These are phyloP conservation scores for Scarus forsteni DNA, from an alignment of 2,797 vertebrate genomes.

Conservation along the genomic window DNA sequence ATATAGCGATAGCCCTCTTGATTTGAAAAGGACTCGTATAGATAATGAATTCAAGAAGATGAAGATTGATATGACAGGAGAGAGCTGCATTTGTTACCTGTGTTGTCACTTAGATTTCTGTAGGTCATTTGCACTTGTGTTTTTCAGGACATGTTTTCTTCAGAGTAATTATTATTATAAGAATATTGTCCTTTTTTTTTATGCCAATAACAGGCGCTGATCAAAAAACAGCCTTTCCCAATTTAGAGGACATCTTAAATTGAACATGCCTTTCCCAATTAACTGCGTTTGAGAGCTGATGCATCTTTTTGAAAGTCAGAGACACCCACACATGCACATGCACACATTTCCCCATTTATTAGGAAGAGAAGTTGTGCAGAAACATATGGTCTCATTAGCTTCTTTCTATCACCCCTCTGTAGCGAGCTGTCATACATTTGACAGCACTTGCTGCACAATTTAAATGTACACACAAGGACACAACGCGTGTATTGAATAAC, in stretches of 20 bases:
- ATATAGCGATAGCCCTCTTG: too few species aligned
- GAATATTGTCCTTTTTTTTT: too few species aligned
- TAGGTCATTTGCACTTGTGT: too few species aligned
- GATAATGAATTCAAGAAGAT: too few species aligned
- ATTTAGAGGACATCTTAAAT: not conserved
- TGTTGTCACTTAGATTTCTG: too few species aligned
- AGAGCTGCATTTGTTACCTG: too few species aligned
- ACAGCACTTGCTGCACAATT: slow-evolving; percentile 29
- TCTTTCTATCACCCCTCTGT: slow-evolving; percentile 75
- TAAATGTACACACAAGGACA: slow-evolving; percentile 14
- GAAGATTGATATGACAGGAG: too few species aligned
- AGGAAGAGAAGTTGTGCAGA: slow-evolving; percentile 36
- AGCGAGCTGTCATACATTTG: slow-evolving; percentile 61
- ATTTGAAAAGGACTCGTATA: too few species aligned
- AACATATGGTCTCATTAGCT: slow-evolving; percentile 77
- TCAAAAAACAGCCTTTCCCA: too few species aligned
- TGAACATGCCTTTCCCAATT: not conserved
- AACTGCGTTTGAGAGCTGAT: not conserved
- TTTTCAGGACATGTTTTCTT: too few species aligned
- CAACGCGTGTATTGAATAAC: not conserved
- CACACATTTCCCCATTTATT: not conserved
- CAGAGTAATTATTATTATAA: too few species aligned
- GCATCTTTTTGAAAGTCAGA: not conserved
- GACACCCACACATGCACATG: not conserved
- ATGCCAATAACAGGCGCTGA: too few species aligned